Conservation (phyloP, 2,888 invertebrate species). For the Diaphora mendica region DNA sequence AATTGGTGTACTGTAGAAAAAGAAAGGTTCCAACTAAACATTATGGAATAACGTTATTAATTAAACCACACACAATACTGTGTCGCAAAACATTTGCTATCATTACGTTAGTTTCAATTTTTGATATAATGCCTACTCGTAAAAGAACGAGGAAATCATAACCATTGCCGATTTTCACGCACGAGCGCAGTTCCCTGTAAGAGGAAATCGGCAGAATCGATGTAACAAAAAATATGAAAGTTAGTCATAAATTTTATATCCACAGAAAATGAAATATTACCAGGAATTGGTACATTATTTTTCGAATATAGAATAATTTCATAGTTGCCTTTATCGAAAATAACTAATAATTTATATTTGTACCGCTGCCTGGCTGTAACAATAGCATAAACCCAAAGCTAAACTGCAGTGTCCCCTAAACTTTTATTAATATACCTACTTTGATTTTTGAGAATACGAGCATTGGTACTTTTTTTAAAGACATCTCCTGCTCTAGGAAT, state of each 20-base stretch:
- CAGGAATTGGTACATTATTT: constrained; percentile 13
- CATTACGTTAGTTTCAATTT: constrained; percentile 25
- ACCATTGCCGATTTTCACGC: constrained; percentile 48
- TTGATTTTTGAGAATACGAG: not conserved
- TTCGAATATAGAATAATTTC: not conserved
- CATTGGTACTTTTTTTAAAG: no score
- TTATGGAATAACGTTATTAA: constrained; percentile 5
- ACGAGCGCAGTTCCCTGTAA: constrained; percentile 25
- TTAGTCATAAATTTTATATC: constrained; percentile 32
- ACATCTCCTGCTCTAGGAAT: no score
- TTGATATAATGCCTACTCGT: constrained; percentile 17
- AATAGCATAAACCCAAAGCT: no score
- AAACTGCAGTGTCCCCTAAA: not conserved
- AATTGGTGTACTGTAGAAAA: not conserved
- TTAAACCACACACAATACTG: constrained; percentile 14
- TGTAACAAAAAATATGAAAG: constrained; percentile 37
- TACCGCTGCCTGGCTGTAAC: no score
- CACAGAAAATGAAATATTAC: constrained; percentile 23
- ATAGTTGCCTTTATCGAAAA: not conserved
- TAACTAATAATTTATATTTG: no score
- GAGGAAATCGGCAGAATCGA: constrained; percentile 35
- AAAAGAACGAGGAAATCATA: constrained; percentile 30
- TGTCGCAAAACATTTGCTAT: constrained; percentile 4
- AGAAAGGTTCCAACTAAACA: no score
- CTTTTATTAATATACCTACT: not conserved